Evolutionary conservation across 2,113 vertebrate genomes (phyloP), one percentile per base, ranked within the genome.

Genomic region (Lathamus discolor): DNA sequence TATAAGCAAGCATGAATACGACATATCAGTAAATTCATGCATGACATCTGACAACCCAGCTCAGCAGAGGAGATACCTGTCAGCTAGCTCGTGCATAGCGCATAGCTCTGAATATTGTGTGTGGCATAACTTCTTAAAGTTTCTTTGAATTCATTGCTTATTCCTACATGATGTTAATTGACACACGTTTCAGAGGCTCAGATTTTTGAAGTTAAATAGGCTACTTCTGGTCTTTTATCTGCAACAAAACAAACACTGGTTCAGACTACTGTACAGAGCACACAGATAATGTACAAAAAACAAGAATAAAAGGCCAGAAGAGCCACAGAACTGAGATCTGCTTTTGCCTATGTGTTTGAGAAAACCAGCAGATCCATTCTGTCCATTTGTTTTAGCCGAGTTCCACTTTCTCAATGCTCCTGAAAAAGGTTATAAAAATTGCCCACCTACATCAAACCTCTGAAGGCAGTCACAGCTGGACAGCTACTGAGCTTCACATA

Each of bases 391-490:
- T 83, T 63, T 9, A 68, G 12, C 25, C 6, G 14, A 54, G 19
- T 14, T 5, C 7, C 20, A 8, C 23, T 11, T 79, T 27, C 35
- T 28, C 43, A 73, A 1, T 11, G 23, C 13, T 86, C 35, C 52
- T 69, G 33, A 76, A 39, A 43, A 44, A 76, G 20, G 12, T 25
- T 18, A 49, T 29, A 52, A 46, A 31, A 51, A 11, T 3, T 24
- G 5, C 3, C 37, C 39, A 23, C 3, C 19, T 68, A 23, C 41
- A 48, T 12, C 43, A 46, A 19, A 20, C 2, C 3, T 52, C 17
- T 37, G 25, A 66, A 17, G 5, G 35, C 46, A 31, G 11, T 8
- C 23, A 2, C 2, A 11, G 17, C 19, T 2, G 1, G 7, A 28
- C 35, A 68, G 41, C 13, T 57, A 4, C 8, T n/a, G 22, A 23